Conservation (phyloP, 2,888 invertebrate genomes). For the Mesochorus sp. region DNA sequence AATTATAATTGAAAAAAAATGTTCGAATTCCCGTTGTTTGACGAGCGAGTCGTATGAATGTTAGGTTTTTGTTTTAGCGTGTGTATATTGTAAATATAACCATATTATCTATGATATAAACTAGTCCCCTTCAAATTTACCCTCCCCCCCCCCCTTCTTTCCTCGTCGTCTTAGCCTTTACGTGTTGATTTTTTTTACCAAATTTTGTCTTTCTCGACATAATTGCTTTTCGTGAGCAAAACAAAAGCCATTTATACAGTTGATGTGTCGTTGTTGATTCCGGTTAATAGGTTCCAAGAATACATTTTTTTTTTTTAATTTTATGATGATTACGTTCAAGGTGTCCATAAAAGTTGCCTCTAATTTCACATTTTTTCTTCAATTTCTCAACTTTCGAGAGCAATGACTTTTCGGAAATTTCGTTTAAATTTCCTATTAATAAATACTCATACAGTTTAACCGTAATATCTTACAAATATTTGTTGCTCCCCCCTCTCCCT, state of each 20-base stretch:
- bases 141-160: not conserved
- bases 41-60: slow-evolving; percentile 10
- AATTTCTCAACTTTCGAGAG: too few species aligned
- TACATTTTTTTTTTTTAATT: not conserved
- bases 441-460: too few species aligned
- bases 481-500: too few species aligned
- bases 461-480: too few species aligned
- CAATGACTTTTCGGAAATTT: too few species aligned
- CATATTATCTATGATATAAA: not conserved
- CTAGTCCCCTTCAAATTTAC: not conserved
- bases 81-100: slow-evolving; percentile 15
- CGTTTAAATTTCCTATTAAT: too few species aligned
- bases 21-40: not conserved
- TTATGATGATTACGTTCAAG: too few species aligned
- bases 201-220: slow-evolving; percentile 13
- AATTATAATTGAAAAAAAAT: not conserved
- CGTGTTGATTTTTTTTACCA: slow-evolving; percentile 10
- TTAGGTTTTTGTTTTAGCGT: slow-evolving; percentile 27
- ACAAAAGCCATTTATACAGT: not conserved
- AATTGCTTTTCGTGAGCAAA: not conserved
- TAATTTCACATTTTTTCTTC: too few species aligned
- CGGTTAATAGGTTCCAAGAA: slow-evolving; percentile 1
- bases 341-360: too few species aligned
- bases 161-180: not conserved
- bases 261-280: not conserved